Evolutionary conservation across 2,113 vertebrate genomes (phyloP).

Genomic region (Melanerpes formicivorus): DNA sequence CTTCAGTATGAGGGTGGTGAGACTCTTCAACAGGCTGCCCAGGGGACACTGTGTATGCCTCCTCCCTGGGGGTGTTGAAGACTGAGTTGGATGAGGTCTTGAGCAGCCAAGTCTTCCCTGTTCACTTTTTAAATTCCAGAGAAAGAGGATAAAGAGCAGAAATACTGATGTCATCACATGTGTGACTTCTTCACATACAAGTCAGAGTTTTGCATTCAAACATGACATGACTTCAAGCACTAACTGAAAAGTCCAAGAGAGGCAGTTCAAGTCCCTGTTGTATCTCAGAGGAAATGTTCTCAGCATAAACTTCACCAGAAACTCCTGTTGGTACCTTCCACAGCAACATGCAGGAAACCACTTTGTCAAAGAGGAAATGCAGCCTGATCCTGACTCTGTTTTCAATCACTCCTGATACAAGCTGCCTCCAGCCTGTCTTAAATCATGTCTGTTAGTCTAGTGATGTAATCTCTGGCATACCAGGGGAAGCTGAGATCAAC

Average conservation of each 20-base stretch:
- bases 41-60: too few species aligned
- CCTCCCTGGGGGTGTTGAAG: too few species aligned
- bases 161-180: background rate
- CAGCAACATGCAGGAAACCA: background rate
- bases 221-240: background rate
- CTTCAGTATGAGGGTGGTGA: too few species aligned
- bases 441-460: background rate
- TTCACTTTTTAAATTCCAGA: background rate
- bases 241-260: background rate
- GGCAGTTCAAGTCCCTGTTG: background rate
- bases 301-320: constrained; percentile 1
- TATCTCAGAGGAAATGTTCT: constrained; percentile 37
- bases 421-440: constrained; percentile 21
- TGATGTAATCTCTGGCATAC: background rate
- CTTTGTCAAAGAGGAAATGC: constrained; percentile 15
- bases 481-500: constrained; percentile 1
- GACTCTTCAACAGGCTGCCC: too few species aligned
- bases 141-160: background rate
- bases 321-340: constrained; percentile 8
- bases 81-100: too few species aligned
- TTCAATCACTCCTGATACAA: background rate
- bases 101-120: background rate
- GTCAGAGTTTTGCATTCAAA: background rate
- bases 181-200: background rate
- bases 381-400: background rate